A percentile compares a stretch with the other conserved stretches of the same genome.
Evolutionary conservation across 2,113 vertebrate genomes (phyloP).

Genomic region (Zapornia atra): DNA sequence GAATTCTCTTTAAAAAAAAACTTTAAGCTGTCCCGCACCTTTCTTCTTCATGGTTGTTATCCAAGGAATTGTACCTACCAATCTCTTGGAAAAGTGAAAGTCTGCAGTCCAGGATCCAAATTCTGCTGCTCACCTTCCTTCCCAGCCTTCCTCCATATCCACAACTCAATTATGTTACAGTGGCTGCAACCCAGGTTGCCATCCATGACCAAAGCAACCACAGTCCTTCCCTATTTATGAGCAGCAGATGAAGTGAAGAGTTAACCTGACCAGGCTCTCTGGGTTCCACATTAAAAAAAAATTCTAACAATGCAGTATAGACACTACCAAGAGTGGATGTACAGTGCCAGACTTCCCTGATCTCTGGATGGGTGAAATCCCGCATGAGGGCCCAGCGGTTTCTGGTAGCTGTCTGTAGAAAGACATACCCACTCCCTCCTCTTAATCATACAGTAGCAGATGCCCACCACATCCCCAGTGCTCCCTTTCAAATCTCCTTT

Average conservation of each 20-base stretch:
- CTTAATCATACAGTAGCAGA: neutral
- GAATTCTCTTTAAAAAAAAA: neutral
- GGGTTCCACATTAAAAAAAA: neutral
- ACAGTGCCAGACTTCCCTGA: neutral
- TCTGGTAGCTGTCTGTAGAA: neutral
- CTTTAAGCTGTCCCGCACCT: neutral
- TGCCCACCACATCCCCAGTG: neutral
- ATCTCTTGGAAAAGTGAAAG: neutral
- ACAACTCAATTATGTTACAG: neutral
- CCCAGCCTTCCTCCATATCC: neutral
- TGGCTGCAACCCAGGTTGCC: neutral
- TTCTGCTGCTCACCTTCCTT: neutral
- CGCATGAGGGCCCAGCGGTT: neutral
- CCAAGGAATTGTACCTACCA: neutral
- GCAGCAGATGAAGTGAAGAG: neutral
- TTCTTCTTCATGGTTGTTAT: neutral
- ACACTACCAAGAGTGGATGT: rapidly evolving
- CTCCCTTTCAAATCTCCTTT: neutral
- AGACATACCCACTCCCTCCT: neutral
- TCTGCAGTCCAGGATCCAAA: neutral
- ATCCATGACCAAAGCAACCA: neutral
- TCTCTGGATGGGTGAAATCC: neutral
- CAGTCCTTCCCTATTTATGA: neutral
- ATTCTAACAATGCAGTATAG: neutral
- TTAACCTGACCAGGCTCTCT: neutral